Percentiles rank a stretch among this genome's conserved stretches.
These are phyloP conservation scores for Ciconia nigra DNA, from an alignment of 2,797 vertebrate genomes.

Conservation along the genomic window DNA sequence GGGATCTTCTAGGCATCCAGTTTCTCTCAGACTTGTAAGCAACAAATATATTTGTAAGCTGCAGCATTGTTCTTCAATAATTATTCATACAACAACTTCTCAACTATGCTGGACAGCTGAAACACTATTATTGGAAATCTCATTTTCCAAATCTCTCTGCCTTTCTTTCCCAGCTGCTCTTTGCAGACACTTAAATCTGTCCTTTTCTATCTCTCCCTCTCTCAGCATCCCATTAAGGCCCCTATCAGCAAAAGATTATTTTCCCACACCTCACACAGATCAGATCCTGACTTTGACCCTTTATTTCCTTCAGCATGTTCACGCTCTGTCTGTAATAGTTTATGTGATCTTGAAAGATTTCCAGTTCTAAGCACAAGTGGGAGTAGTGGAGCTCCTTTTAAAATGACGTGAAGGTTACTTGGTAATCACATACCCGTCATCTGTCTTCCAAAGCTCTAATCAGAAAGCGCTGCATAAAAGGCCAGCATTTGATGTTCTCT, in stretches of 20 bases:
- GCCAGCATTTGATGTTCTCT: not conserved
- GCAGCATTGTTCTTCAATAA: not conserved
- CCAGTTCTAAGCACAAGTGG: not conserved
- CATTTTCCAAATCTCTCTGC: not conserved
- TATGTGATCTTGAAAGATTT: slow-evolving; percentile 1
- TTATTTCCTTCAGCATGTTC: not conserved
- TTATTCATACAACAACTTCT: not conserved
- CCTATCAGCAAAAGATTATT: not conserved
- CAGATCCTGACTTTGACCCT: not conserved
- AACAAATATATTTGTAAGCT: not conserved
- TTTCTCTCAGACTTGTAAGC: not conserved
- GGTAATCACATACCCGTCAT: not conserved
- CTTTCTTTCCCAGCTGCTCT: not conserved
- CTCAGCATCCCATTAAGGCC: not conserved
- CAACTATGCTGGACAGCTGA: not conserved
- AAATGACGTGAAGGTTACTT: not conserved
- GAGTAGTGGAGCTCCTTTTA: not conserved
- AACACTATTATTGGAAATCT: not conserved
- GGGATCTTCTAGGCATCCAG: not conserved
- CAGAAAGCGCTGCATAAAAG: not conserved
- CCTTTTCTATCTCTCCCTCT: not conserved
- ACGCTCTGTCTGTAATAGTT: not conserved
- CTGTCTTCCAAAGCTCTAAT: not conserved
- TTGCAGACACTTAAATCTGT: not conserved
- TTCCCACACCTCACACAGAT: not conserved